Conservation (phyloP, 2,797 vertebrate genomes). For the Diceros bicornis region DNA sequence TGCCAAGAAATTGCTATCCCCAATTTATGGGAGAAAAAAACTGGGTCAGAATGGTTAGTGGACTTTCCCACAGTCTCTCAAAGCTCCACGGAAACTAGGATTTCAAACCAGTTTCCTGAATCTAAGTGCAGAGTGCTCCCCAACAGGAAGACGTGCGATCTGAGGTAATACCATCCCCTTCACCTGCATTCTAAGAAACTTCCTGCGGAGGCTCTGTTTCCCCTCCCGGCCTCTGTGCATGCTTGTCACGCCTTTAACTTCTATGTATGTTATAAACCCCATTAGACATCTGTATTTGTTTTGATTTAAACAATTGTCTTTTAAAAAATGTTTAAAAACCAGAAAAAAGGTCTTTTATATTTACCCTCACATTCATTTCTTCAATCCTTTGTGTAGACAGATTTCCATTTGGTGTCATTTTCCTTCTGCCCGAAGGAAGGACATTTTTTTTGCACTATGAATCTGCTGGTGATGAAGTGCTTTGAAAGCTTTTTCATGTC, state of each 20-base stretch:
- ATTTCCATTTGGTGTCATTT: background rate
- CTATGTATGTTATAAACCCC: background rate
- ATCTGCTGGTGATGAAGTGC: background rate
- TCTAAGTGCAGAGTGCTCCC: background rate
- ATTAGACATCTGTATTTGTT: background rate
- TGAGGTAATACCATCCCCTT: background rate
- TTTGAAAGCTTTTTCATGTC: background rate
- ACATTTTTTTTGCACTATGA: background rate
- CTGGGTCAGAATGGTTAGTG: background rate
- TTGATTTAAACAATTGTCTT: background rate
- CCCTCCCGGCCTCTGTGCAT: background rate
- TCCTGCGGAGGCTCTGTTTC: background rate
- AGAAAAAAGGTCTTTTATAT: background rate
- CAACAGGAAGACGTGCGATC: no score
- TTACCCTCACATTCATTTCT: background rate
- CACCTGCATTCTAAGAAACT: background rate
- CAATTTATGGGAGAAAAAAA: background rate
- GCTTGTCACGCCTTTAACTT: background rate
- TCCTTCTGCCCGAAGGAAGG: background rate
- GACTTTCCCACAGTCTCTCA: background rate
- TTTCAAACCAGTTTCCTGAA: background rate
- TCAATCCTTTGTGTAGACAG: background rate
- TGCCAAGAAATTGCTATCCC: background rate
- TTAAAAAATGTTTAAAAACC: background rate
- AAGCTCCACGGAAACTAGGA: background rate